Evolutionary conservation across 2,797 vertebrate species (phyloP).

Genomic region (Poeciliopsis presidionis): DNA sequence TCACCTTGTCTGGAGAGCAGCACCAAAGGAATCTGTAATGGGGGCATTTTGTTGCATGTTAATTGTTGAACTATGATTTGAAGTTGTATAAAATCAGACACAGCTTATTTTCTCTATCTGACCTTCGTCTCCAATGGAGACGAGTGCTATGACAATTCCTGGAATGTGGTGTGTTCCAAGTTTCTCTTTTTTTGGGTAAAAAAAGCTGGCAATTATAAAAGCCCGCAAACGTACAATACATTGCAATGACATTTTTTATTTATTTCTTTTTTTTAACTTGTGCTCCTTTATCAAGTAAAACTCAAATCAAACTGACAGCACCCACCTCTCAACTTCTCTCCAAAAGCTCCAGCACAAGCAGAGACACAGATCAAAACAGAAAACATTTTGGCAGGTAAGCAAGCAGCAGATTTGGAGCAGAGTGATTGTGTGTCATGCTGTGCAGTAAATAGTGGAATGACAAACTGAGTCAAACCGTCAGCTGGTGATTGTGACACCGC

Average conservation of each 20-base stretch:
- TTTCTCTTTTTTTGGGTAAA: not conserved
- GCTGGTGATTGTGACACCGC: not conserved
- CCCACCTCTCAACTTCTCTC: not conserved
- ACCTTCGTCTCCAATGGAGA: not conserved
- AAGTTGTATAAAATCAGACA: not conserved
- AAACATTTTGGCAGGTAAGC: not conserved
- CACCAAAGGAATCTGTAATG: not conserved
- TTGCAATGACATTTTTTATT: not conserved
- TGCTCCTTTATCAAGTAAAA: not conserved
- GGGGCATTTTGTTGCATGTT: not conserved
- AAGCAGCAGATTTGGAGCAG: not conserved
- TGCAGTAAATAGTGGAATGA: not conserved
- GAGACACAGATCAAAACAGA: not conserved
- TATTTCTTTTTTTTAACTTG: not conserved
- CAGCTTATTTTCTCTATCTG: not conserved
- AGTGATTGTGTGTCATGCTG: not conserved
- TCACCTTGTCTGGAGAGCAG: not conserved
- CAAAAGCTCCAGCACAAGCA: conserved; percentile 1
- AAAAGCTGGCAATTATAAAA: not conserved
- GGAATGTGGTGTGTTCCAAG: not conserved
- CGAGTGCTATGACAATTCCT: not conserved
- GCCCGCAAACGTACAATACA: not conserved
- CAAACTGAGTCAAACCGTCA: not conserved
- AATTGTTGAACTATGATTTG: not conserved
- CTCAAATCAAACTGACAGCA: not conserved